Conservation (phyloP, 2,888 invertebrate species). For the Eupithecia centaureata region DNA sequence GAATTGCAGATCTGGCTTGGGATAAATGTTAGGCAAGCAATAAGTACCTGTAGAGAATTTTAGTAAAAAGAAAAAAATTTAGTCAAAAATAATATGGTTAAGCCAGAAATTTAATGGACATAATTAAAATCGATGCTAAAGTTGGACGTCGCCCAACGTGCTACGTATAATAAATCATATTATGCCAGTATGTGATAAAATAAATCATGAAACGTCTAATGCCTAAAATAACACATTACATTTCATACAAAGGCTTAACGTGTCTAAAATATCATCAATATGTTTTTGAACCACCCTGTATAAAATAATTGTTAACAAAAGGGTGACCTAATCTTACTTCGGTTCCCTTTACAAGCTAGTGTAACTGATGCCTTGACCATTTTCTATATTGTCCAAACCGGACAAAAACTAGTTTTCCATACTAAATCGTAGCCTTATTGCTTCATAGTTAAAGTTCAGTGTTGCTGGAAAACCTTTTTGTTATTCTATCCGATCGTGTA, state of each 20-base stretch:
- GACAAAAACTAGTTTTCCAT: conserved; percentile 23
- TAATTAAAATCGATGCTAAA: no score
- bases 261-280: conserved; percentile 11
- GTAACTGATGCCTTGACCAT: conserved; percentile 56
- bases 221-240: no score
- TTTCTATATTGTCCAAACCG: conserved; percentile 33
- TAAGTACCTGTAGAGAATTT: no score
- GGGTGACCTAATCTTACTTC: conserved; percentile 39
- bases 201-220: not conserved
- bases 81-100: no score
- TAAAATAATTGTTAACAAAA: conserved; percentile 46
- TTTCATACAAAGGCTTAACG: no score
- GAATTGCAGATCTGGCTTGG: no score
- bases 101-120: no score
- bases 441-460: conserved; percentile 7
- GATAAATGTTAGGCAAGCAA: no score
- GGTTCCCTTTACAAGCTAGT: conserved; percentile 63
- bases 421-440: conserved; percentile 5
- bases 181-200: no score
- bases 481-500: not conserved
- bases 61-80: no score
- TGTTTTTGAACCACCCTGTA: conserved; percentile 8
- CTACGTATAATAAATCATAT: no score
- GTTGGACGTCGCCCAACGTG: not conserved
- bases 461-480: conserved; percentile 1